Percentiles rank a stretch among this genome's conserved stretches.
phyloP scores from a whole-genome alignment of 2,113 vertebrate genomes.

The Mustelus asterias region DNA sequence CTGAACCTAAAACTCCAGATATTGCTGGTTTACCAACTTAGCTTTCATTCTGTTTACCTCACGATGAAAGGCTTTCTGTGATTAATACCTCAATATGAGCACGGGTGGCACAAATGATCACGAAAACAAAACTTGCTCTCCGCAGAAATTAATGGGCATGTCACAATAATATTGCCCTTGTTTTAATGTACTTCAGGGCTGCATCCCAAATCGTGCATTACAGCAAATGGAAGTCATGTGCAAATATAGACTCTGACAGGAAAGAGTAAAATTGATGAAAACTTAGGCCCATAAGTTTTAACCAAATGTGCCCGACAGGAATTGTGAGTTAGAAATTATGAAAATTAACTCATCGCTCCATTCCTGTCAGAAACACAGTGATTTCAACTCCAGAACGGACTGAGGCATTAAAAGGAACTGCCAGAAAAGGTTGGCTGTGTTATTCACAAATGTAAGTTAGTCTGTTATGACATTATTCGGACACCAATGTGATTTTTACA shows the following conservation, averaged over 20 bases:
- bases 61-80: background rate
- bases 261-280: background rate
- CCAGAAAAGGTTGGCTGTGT: background rate
- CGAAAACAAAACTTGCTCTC: background rate
- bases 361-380: background rate
- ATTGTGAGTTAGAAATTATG: background rate
- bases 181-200: background rate
- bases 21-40: background rate
- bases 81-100: background rate
- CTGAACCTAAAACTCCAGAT: background rate
- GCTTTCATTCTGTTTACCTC: background rate
- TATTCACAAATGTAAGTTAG: background rate
- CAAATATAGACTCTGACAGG: background rate
- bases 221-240: background rate
- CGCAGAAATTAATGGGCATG: background rate
- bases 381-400: background rate
- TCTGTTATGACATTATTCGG: background rate
- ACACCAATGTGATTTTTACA: background rate
- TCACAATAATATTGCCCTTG: background rate
- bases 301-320: background rate
- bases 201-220: background rate
- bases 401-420: background rate
- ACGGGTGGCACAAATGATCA: background rate
- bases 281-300: background rate
- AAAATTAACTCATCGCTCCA: background rate